Evolutionary conservation across 1,140 invertebrate genomes (phyloP), one percentile per base, ranked within the genome.

Genomic region (Mamestra configurata): DNA sequence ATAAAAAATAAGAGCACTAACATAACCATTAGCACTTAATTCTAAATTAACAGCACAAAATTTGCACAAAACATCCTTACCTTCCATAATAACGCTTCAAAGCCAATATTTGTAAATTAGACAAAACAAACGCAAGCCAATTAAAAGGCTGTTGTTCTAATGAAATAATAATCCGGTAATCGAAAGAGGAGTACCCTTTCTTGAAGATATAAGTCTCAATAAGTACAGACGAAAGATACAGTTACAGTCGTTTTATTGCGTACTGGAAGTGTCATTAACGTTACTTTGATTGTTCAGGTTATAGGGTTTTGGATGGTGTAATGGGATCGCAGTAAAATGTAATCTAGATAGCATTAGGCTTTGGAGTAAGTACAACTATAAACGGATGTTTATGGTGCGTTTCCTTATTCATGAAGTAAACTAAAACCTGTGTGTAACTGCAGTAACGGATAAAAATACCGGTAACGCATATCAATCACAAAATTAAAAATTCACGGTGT

Each of bases 131-230:
- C 66, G 40, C 66, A 27, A 18, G 24, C 35, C 22, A 73, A 79
- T 73, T 72, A 73, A 66, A 35, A 46, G 31, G 35, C 13, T 64
- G 46, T 35, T 27, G 46, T 55, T 79, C 59, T 66, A 73, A 85
- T 85, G 68, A 81, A 85, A 85, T 83, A 85, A 81, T 85, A 83
- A 85, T 81, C 79, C 71, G 20, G 40, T 81, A 85, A 85, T 85
- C 83, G 79, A 64, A 66, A 77, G 49, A 53, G 55, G 64, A 27
- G 79, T 18, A 81, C 79, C 51, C 76, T 73, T 79, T 53, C 35
- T 49, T 71, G 70, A 78, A 77, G 80, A 83, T 79, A 82, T 82
- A 83, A 83, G 79, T 83, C 79, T 81, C 61, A 81, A 83, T 83
- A 77, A 83, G 78, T 43, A 70, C 72, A 22, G 24, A 7, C 3